Percentiles rank a stretch among this genome's conserved stretches.
These are phyloP conservation scores for Melieria crassipennis DNA, from an alignment of 2,888 invertebrate genomes.

Conservation along the genomic window DNA sequence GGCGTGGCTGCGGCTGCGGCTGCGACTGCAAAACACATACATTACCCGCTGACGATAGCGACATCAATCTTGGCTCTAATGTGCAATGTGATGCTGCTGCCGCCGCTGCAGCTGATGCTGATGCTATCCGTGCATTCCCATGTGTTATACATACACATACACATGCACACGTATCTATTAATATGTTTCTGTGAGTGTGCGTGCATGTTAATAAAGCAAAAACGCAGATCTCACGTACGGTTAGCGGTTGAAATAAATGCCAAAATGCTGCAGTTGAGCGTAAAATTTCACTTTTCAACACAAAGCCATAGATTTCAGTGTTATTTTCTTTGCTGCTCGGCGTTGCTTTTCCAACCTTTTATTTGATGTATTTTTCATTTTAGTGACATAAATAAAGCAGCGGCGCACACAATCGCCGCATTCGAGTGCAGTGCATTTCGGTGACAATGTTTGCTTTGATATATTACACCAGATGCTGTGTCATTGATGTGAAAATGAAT, in stretches of 20 bases:
- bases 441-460: no score
- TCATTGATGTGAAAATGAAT: no score
- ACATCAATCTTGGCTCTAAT: no score
- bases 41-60: no score
- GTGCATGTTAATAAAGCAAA: not conserved
- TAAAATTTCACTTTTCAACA: slow-evolving; percentile 24
- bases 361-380: no score
- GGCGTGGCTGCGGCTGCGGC: not conserved
- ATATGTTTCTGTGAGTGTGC: not conserved
- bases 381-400: no score
- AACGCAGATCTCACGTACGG: not conserved
- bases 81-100: not conserved
- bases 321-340: slow-evolving; percentile 6
- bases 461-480: no score
- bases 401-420: no score
- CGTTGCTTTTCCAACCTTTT: not conserved
- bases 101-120: not conserved
- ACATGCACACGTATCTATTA: not conserved
- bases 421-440: no score
- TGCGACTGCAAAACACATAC: no score
- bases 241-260: not conserved
- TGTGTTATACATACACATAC: not conserved
- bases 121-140: not conserved
- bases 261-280: not conserved
- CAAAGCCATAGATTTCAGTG: slow-evolving; percentile 13